Base-by-base conservation (phyloP, 1,140 invertebrate species). In the Caenorhabditis remanei region DNA sequence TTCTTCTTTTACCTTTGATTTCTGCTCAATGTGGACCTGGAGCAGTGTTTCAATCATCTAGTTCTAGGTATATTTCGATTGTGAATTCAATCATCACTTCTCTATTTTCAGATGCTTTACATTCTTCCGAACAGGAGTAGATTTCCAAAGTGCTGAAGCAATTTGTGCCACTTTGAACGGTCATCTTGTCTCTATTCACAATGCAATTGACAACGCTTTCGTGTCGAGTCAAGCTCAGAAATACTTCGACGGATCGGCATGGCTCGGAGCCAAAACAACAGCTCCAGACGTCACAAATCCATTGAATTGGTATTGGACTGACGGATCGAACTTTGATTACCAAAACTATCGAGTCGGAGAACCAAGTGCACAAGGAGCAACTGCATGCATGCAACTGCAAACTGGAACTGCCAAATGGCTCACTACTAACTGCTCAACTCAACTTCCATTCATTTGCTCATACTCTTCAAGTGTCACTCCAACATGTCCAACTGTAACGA, bases 21-120 rank as follows among this genome's bases (percentile, higher is more conserved):
- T 79, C 71, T 79, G 71, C 71, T 19, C 71, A 79, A 79, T 79
- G 71, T 79, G 71, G 71, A 79, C 71, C 71, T n/a, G 71, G 71
- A 24, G 71, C 71, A 21, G 46, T 79, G 11, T 79, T 46, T 53
- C 71, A 79, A n/a, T 40, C 71, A 24, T 21, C 46, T 50, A n/a
- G 71, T 11, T 48, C 71, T 50, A 79, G 71, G 71, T 71, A 11
- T 6, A 24, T 61, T 65, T 65, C 32, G n/a, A n/a, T 58, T 32
- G 32, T 32, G 32, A 32, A 32, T 32, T 32, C 2, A 32, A 32
- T 32, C 32, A 32, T 2, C 32, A 32, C 32, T 32, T 32, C 32
- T 32, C 32, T 32, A 11, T 3, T 53, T 53, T 79, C 71, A 79
- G 71, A 79, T 79, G 71, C 24, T 21, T 24, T 0, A 79, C 32